phyloP scores from a whole-genome alignment of 1,140 invertebrate genomes.

The Magallana gigas region DNA sequence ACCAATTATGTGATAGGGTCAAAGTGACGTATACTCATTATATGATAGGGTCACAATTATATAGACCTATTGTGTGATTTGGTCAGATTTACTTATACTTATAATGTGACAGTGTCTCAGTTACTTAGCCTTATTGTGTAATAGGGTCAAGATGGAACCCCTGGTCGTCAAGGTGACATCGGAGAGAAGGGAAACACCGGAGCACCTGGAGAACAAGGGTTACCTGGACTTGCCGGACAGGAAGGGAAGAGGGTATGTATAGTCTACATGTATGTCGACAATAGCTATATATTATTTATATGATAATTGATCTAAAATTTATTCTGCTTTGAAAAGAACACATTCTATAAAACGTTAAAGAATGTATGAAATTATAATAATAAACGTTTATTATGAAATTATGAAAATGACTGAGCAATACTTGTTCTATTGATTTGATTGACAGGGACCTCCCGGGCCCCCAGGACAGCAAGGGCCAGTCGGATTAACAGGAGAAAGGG shows the following conservation, averaged over 20 bases:
- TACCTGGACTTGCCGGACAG: constrained; percentile 65
- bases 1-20: no score
- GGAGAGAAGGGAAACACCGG: constrained; percentile 68
- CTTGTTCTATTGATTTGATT: not conserved
- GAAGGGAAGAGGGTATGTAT: constrained; percentile 62
- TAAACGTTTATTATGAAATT: not conserved
- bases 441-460: constrained; percentile 59
- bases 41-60: no score
- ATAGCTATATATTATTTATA: no score
- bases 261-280: not conserved
- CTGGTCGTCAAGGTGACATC: constrained; percentile 62
- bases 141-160: constrained; percentile 63
- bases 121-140: not conserved
- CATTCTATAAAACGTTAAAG: not conserved
- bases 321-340: no score
- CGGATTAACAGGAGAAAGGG: constrained; percentile 56
- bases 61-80: no score
- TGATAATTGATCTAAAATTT: no score
- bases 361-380: not conserved
- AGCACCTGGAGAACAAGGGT: constrained; percentile 67
- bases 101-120: no score
- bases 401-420: not conserved
- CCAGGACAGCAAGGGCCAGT: constrained; percentile 55
- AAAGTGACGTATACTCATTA: no score
- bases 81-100: no score